Evolutionary conservation across 2,797 vertebrate genomes (phyloP).

Genomic region (Lacerta bilineata): DNA sequence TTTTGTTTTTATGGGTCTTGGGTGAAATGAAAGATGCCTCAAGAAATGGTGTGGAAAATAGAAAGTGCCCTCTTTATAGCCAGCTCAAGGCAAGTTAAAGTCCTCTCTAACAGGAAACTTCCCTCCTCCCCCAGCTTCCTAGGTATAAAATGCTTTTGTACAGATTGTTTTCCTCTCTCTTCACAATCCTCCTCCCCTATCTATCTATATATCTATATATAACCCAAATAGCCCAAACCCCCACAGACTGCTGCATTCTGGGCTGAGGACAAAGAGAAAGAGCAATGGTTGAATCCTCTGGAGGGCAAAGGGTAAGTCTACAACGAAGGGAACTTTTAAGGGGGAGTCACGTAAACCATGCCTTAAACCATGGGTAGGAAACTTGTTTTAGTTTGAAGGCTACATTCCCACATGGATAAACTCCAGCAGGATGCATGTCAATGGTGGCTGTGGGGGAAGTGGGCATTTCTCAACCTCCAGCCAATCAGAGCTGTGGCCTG

Average conservation of each 20-base stretch:
- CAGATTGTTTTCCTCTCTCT: not conserved
- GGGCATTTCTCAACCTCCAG: too few species aligned
- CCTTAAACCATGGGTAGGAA: too few species aligned
- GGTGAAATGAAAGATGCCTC: slow-evolving; percentile 51
- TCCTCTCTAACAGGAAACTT: slow-evolving; percentile 9
- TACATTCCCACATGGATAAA: too few species aligned
- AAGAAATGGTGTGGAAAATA: slow-evolving; percentile 60
- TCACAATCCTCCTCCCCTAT: not conserved
- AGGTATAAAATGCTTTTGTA: not conserved
- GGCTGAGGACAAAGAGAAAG: not conserved
- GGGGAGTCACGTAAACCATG: too few species aligned
- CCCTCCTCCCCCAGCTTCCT: slow-evolving; percentile 32
- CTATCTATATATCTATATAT: too few species aligned
- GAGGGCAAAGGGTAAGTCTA: not conserved
- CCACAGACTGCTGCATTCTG: too few species aligned
- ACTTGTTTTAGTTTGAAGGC: too few species aligned
- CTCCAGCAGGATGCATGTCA: too few species aligned
- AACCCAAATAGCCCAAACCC: not conserved
- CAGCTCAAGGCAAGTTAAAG: slow-evolving; percentile 48
- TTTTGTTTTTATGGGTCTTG: slow-evolving; percentile 11
- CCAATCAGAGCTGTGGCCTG: too few species aligned
- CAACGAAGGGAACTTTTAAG: not conserved
- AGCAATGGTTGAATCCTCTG: too few species aligned
- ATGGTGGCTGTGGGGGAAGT: too few species aligned
- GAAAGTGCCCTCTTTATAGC: slow-evolving; percentile 40